These are phyloP conservation scores for Molossus molossus DNA, from an alignment of 2,797 vertebrate species.

Conservation along the genomic window DNA sequence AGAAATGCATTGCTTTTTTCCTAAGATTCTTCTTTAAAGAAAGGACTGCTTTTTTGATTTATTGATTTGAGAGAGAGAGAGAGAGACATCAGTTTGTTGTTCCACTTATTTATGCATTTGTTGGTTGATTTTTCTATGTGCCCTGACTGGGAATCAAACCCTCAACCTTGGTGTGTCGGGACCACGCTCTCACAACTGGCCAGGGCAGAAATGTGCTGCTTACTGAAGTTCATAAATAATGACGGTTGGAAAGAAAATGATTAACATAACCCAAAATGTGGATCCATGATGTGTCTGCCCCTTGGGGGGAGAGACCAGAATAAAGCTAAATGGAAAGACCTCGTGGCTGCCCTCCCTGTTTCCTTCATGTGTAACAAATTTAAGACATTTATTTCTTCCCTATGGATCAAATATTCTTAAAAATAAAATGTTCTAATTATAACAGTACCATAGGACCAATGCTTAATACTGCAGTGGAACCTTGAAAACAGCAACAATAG, in stretches of 20 bases:
- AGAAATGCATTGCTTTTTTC: neutral
- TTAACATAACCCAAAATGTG: conserved; percentile 40
- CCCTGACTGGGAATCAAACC: neutral
- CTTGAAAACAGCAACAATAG: neutral
- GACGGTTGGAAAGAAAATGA: neutral
- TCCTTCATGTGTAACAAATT: conserved; percentile 87
- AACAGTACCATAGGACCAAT: neutral
- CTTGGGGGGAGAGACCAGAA: conserved; percentile 39
- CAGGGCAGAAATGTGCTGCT: neutral
- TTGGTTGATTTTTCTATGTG: neutral
- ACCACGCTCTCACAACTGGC: neutral
- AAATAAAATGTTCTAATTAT: conserved; percentile 22
- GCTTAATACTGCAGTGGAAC: neutral
- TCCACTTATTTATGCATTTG: neutral
- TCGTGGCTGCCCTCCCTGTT: conserved; percentile 83
- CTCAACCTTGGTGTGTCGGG: neutral
- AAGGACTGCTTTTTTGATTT: neutral
- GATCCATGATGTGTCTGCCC: neutral
- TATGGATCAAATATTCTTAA: conserved; percentile 57
- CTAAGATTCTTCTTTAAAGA: neutral
- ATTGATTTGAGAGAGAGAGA: neutral
- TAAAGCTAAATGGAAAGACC: conserved; percentile 75
- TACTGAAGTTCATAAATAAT: conserved; percentile 41
- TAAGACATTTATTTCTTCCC: conserved; percentile 84
- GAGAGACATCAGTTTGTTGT: neutral